phyloP scores from a whole-genome alignment of 2,113 vertebrate genomes.

The Eupsittula cactorum region DNA sequence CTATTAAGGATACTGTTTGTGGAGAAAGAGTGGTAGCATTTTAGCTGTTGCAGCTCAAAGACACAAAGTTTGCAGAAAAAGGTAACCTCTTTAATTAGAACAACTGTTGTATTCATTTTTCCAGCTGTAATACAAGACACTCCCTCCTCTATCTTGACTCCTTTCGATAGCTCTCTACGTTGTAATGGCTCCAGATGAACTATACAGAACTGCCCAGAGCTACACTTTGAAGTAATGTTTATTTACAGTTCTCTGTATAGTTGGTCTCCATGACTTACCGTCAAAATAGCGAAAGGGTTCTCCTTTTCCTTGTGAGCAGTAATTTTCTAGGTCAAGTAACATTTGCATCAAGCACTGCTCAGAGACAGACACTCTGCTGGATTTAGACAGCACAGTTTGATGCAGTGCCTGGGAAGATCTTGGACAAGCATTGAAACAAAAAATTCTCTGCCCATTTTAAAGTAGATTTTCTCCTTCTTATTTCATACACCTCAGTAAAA shows the following conservation, averaged over 20 bases:
- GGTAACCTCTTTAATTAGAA: not conserved
- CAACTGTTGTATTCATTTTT: not conserved
- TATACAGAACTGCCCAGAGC: constrained; percentile 29
- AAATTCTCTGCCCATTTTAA: not conserved
- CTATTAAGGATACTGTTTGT: not conserved
- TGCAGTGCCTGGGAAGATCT: not conserved
- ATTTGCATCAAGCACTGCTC: constrained; percentile 24
- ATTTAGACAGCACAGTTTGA: not conserved
- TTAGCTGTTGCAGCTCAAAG: not conserved
- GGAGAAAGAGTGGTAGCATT: not conserved
- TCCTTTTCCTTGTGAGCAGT: constrained; percentile 22
- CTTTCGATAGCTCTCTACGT: not conserved
- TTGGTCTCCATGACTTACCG: constrained; percentile 51
- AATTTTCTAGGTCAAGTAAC: constrained; percentile 61
- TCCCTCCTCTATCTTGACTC: not conserved
- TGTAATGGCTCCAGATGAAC: constrained; percentile 19
- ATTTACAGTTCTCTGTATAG: constrained; percentile 51
- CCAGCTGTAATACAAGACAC: not conserved
- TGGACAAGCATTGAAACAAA: not conserved
- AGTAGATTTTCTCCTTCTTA: not conserved
- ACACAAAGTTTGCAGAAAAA: not conserved
- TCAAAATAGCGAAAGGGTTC: constrained; percentile 11
- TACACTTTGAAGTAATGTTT: constrained; percentile 55
- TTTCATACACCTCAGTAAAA: not conserved
- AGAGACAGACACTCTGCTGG: not conserved